A percentile compares a stretch with the other conserved stretches of the same genome.
phyloP scores from a whole-genome alignment of 2,797 vertebrate species.

The Kryptolebias ocellatus region DNA sequence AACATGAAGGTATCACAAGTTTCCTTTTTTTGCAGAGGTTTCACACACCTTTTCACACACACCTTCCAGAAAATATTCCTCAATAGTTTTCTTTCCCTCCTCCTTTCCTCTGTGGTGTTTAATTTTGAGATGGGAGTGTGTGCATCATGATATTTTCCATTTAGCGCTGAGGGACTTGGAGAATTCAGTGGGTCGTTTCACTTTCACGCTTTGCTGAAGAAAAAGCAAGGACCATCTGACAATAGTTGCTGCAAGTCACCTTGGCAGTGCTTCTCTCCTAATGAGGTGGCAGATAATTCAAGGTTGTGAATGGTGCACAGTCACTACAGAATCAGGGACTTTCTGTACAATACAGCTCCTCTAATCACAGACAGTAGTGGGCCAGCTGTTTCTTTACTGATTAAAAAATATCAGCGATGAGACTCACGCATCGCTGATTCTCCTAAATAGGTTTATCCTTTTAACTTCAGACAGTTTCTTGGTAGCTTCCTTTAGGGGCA shows the following conservation, averaged over 20 bases:
- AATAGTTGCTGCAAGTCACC: conserved; percentile 65
- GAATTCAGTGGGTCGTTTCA: conserved; percentile 63
- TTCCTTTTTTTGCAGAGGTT: background rate
- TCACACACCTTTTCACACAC: background rate
- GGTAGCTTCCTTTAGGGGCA: background rate
- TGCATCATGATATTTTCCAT: conserved; percentile 58
- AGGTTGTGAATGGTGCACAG: conserved; percentile 54
- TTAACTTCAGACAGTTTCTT: background rate
- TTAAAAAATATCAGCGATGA: conserved; percentile 22
- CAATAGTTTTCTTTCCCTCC: conserved; percentile 18
- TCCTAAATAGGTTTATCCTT: background rate
- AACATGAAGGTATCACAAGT: background rate
- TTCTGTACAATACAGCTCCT: conserved; percentile 20
- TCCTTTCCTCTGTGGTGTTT: conserved; percentile 31
- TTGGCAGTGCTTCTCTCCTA: conserved; percentile 58
- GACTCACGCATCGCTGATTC: conserved; percentile 3
- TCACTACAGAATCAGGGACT: conserved; percentile 40
- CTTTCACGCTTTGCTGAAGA: conserved; percentile 70
- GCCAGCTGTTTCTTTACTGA: conserved; percentile 29
- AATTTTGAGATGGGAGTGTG: conserved; percentile 42
- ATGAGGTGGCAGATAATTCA: conserved; percentile 59
- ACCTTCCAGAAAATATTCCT: conserved; percentile 6
- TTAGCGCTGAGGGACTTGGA: conserved; percentile 55
- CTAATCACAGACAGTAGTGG: conserved; percentile 17
- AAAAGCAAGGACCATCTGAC: conserved; percentile 65